phyloP scores from a whole-genome alignment of 1,140 invertebrate species.

The Adoxophyes honmai region DNA sequence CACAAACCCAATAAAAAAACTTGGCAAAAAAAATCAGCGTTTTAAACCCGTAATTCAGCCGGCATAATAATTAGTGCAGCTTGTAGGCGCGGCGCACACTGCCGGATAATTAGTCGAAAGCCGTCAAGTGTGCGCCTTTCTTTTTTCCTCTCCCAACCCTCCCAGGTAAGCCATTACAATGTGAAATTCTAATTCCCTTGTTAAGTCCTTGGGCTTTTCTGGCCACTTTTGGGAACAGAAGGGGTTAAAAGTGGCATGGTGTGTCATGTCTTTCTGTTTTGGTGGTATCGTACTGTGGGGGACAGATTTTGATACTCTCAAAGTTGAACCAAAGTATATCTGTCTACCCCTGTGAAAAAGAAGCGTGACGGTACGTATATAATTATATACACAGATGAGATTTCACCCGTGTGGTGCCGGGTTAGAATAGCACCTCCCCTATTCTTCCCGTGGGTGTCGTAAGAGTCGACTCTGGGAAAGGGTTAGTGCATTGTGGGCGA shows the following conservation, averaged over 20 bases:
- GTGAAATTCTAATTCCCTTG: constrained; percentile 52
- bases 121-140: constrained; percentile 23
- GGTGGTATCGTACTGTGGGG: too few species aligned
- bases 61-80: constrained; percentile 7
- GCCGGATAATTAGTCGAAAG: constrained; percentile 25
- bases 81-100: constrained; percentile 22
- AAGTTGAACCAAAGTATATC: too few species aligned
- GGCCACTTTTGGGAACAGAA: constrained; percentile 4
- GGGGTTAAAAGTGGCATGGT: background rate
- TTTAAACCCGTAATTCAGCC: background rate
- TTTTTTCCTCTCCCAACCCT: constrained; percentile 22
- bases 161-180: constrained; percentile 38
- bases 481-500: too few species aligned
- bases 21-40: constrained; percentile 10
- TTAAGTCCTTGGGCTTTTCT: constrained; percentile 32
- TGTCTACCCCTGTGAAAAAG: too few species aligned
- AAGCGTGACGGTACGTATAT: too few species aligned
- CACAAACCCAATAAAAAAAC: too few species aligned
- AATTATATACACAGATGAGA: too few species aligned
- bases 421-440: too few species aligned
- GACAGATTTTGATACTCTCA: too few species aligned
- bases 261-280: background rate
- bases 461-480: too few species aligned
- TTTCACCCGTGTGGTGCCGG: too few species aligned
- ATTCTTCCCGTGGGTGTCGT: too few species aligned